Evolutionary conservation across 2,888 invertebrate genomes (phyloP).

Genomic region (Meta bourneti): DNA sequence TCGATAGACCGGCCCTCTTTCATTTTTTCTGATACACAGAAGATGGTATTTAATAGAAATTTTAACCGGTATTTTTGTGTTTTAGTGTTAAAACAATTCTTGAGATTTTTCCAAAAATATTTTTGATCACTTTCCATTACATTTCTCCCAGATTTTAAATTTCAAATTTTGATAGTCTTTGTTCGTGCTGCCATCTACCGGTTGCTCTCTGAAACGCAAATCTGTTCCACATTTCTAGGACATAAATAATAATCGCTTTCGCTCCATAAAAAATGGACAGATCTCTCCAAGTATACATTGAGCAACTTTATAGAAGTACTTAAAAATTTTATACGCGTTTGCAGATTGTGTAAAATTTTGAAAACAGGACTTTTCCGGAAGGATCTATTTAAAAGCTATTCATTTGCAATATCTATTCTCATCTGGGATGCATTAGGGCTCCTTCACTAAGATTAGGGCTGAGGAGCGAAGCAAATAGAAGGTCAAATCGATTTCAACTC

Average conservation of each 20-base stretch:
- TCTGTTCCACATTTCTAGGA: background rate
- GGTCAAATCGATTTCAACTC: constrained; percentile 37
- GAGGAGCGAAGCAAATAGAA: constrained; percentile 5
- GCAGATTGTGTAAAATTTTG: no score
- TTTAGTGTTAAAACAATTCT: no score
- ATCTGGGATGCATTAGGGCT: background rate
- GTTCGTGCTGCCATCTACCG: constrained; percentile 49
- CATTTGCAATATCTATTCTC: constrained; percentile 4
- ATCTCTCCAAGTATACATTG: background rate
- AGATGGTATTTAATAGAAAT: no score
- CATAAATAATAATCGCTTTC: background rate
- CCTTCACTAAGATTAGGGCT: no score
- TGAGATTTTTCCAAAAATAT: no score
- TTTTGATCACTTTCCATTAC: no score
- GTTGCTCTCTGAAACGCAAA: background rate
- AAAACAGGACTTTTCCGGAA: no score
- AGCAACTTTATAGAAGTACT: background rate
- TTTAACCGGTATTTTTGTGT: no score
- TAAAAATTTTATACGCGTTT: background rate
- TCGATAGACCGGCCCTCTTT: no score
- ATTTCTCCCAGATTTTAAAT: no score
- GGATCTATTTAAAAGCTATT: constrained; percentile 1
- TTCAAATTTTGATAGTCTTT: no score
- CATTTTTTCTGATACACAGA: no score
- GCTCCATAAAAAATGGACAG: background rate